phyloP scores from a whole-genome alignment of 2,888 invertebrate species.

The Harpagoxenus sublaevis region DNA sequence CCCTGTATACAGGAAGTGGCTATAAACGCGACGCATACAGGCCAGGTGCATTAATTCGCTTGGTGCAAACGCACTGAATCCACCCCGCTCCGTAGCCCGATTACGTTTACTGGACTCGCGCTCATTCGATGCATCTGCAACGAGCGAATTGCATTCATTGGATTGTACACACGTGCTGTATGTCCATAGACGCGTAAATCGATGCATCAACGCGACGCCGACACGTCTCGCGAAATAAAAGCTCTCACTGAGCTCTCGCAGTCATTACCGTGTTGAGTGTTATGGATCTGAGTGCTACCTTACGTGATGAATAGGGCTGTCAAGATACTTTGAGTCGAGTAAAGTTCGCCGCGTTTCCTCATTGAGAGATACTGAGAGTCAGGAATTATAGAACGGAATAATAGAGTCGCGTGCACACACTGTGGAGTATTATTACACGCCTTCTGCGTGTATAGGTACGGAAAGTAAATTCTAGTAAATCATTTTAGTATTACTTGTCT shows the following conservation, averaged over 20 bases:
- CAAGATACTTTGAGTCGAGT: slow-evolving; percentile 21
- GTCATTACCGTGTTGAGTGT: slow-evolving; percentile 44
- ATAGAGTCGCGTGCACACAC: not conserved
- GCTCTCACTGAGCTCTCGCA: slow-evolving; percentile 39
- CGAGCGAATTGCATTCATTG: slow-evolving; percentile 31
- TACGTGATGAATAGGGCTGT: slow-evolving; percentile 38
- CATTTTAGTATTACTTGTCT: not conserved
- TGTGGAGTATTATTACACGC: not conserved
- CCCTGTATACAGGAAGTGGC: not conserved
- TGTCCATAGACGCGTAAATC: slow-evolving; percentile 32
- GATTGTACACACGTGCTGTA: slow-evolving; percentile 17
- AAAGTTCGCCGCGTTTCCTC: not conserved
- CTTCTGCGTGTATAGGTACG: not conserved
- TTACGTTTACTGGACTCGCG: slow-evolving; percentile 32
- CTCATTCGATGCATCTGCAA: slow-evolving; percentile 27
- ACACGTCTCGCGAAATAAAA: slow-evolving; percentile 47
- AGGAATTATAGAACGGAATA: not conserved
- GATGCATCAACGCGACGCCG: slow-evolving; percentile 41
- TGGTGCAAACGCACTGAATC: slow-evolving; percentile 15
- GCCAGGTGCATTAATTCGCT: slow-evolving; percentile 33
- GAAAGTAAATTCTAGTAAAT: not conserved
- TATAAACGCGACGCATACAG: slow-evolving; percentile 3
- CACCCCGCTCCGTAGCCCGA: not conserved
- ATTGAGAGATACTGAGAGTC: not conserved
- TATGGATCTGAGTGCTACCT: slow-evolving; percentile 50